Percentiles rank a stretch among this genome's conserved stretches.
Conservation (phyloP, 2,113 vertebrate genomes). For the Promerops cafer region DNA sequence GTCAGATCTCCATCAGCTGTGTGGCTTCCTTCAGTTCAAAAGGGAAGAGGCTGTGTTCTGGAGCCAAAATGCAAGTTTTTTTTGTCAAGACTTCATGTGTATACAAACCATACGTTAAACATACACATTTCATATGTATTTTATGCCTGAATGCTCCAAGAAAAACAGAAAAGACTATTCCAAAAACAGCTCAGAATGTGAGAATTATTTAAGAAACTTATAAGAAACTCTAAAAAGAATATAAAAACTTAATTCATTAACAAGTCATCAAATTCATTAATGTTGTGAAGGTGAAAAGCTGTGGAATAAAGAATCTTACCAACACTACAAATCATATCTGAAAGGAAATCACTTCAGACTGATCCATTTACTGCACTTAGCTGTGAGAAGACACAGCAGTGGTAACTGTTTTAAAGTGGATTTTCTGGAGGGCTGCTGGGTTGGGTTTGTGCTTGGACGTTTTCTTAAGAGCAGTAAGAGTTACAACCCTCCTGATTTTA, state of each 20-base stretch:
- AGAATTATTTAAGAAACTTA: background rate
- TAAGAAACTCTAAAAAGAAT: background rate
- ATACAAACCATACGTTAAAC: background rate
- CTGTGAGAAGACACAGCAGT: background rate
- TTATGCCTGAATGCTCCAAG: background rate
- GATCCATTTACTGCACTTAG: background rate
- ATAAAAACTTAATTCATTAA: background rate
- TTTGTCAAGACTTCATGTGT: background rate
- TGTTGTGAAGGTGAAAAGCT: background rate
- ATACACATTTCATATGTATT: background rate
- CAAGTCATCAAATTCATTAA: background rate
- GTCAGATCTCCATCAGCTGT: background rate
- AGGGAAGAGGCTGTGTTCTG: background rate
- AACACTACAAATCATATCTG: background rate
- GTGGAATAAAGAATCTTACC: background rate
- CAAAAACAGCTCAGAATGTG: background rate
- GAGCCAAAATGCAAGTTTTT: background rate
- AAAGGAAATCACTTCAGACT: background rate
- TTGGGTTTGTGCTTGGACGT: background rate
- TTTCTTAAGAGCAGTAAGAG: background rate
- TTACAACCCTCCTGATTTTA: background rate
- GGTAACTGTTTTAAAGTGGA: background rate
- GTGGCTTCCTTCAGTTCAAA: background rate
- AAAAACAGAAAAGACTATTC: background rate
- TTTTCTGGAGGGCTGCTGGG: background rate